Percentiles rank a stretch among this genome's conserved stretches.
phyloP scores from a whole-genome alignment of 2,797 vertebrate species.

The Mormyrus proboscirostris region DNA sequence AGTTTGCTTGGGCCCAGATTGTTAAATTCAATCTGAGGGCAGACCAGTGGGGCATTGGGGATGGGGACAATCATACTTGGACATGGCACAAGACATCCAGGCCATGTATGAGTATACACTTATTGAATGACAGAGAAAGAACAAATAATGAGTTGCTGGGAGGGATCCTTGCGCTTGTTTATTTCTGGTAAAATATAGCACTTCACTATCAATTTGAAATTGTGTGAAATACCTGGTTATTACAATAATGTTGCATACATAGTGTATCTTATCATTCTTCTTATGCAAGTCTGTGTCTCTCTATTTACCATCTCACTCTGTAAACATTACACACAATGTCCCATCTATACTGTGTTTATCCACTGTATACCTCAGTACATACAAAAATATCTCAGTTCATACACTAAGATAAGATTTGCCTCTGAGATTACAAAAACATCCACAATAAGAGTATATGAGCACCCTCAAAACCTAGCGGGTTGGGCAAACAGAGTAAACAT shows the following conservation, averaged over 20 bases:
- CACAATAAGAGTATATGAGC: background rate
- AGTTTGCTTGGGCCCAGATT: background rate
- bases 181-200: background rate
- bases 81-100: background rate
- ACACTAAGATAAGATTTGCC: background rate
- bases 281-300: background rate
- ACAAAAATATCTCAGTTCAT: background rate
- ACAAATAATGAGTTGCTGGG: background rate
- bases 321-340: background rate
- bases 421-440: background rate
- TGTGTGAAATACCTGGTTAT: background rate
- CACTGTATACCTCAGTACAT: background rate
- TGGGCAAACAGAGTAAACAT: background rate
- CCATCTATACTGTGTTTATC: background rate
- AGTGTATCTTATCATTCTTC: background rate
- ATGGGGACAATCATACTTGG: too few species aligned
- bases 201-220: background rate
- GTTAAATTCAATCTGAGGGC: background rate
- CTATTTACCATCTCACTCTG: background rate
- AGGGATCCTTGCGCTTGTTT: background rate
- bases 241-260: background rate
- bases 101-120: background rate
- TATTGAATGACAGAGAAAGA: background rate
- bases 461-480: background rate
- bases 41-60: background rate